Evolutionary conservation across 2,797 vertebrate species (phyloP).

Genomic region (Peromyscus attwateri): DNA sequence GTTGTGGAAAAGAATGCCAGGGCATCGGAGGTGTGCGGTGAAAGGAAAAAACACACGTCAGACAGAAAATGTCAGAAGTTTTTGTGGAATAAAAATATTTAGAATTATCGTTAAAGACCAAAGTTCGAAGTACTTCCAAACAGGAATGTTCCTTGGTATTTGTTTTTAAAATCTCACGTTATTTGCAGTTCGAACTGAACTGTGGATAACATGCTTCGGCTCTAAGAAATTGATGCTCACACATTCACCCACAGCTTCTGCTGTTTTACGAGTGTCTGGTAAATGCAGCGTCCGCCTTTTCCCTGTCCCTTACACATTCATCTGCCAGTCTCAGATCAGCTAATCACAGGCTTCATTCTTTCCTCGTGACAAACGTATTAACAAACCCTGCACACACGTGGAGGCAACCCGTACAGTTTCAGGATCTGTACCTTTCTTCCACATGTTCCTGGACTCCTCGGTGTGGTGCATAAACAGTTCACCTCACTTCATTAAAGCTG

Average conservation of each 20-base stretch:
- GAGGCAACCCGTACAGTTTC: constrained; percentile 29
- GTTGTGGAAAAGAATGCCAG: background rate
- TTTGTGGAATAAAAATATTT: constrained; percentile 35
- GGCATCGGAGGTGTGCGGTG: background rate
- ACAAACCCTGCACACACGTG: constrained; percentile 32
- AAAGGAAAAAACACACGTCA: background rate
- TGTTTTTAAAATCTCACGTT: constrained; percentile 70
- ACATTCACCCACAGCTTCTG: constrained; percentile 75
- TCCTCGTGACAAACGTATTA: constrained; percentile 63
- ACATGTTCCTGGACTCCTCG: constrained; percentile 12
- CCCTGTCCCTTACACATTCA: constrained; percentile 62
- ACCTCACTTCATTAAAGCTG: background rate
- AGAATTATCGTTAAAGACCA: constrained; percentile 63
- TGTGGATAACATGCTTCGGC: constrained; percentile 62
- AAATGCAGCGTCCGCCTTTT: constrained; percentile 71
- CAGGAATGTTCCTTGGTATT: constrained; percentile 53
- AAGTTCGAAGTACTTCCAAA: constrained; percentile 71
- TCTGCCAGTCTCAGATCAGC: constrained; percentile 66
- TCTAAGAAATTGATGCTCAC: constrained; percentile 74
- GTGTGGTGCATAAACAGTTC: background rate
- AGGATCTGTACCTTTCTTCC: background rate
- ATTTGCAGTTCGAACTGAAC: constrained; percentile 71
- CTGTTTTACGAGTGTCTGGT: constrained; percentile 58
- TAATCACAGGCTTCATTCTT: constrained; percentile 68
- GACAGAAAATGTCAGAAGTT: constrained; percentile 64